Evolutionary conservation across 1,140 invertebrate genomes (phyloP), one percentile per base, ranked within the genome.

Genomic region (Neodiprion virginianus): DNA sequence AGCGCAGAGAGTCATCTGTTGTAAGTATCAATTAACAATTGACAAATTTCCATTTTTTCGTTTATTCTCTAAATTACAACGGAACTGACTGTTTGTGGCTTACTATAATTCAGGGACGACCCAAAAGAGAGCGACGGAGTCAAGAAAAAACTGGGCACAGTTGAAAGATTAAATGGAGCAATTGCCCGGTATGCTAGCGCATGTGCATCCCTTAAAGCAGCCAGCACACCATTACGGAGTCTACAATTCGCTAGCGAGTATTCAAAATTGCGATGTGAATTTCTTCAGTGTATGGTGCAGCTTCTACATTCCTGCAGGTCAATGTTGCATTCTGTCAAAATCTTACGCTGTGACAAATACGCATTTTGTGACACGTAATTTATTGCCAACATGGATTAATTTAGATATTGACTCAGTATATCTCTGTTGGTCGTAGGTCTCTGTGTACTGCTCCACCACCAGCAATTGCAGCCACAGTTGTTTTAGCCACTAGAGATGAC

Each of bases 381-480:
- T 40, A 40, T 40, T 40, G 1, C 53, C 3, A 12, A 67, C 10
- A 73, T 17, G 23, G 67, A 17, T 10, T 72, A 72, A 68, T 17
- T 48, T 28, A 69, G 12, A 61, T 72, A 50, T 40, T 40, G 5
- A 40, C 28, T 40, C 71, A 17, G 72, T 48, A 47, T 50, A 74
- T 77, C 21, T 69, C 47, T 14, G 48, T 67, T 49, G 9, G 66
- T 69, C 72, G 23, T 17, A 86, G 94, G 81, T 94, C 95, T 65
- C 90, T 98, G 47, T 95, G 95, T 79, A 96, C 96, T 74, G 95
- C 96, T 69, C 97, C 97, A 28, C 96, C 97, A 48, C 96, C 97
- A 3, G 97, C 97, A 3, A 97, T 98, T 76, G 96, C 96, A 1
- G 91, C 93, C 1, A 93, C 95, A 10, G 91, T 96, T 68, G 96